phyloP scores from a whole-genome alignment of 53 echinoderm and acorn worm species.

The Luidia sarsii region DNA sequence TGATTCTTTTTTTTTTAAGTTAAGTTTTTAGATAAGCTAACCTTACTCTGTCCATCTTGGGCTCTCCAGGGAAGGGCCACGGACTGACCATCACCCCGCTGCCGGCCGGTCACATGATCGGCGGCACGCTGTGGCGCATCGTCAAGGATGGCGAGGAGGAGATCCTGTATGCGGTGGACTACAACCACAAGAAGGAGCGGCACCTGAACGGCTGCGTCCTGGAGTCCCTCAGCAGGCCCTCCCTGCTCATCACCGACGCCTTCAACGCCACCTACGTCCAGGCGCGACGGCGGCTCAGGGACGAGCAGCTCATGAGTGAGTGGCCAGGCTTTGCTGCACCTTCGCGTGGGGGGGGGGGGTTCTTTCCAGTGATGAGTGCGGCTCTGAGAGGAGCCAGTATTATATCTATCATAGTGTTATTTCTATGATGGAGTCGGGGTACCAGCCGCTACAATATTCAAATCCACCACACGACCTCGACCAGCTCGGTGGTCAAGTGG shows the following conservation, averaged over 20 bases:
- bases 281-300: constrained; percentile 82
- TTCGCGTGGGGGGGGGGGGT: too few relatives aligned
- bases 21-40: too few relatives aligned
- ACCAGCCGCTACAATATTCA: too few relatives aligned
- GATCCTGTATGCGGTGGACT: constrained; percentile 95
- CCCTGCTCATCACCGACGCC: constrained; percentile 96
- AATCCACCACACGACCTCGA: too few relatives aligned
- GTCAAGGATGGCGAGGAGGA: constrained; percentile 98
- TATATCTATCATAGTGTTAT: too few relatives aligned
- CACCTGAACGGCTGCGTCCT: constrained; percentile 94
- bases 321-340: too few relatives aligned
- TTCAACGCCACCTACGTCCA: constrained; percentile 96
- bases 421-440: too few relatives aligned
- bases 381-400: too few relatives aligned
- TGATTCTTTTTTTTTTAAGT: too few relatives aligned
- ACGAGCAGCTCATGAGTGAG: constrained; percentile 99
- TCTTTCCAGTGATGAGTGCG: too few relatives aligned
- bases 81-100: constrained; percentile 92
- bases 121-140: constrained; percentile 96
- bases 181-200: constrained; percentile 99
- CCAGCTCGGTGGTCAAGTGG: too few relatives aligned
- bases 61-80: constrained; percentile 88
- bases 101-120: constrained; percentile 99
- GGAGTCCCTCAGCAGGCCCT: constrained; percentile 85
- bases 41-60: neutral